Percentiles rank a stretch among this genome's conserved stretches.
Evolutionary conservation across 2,113 vertebrate genomes (phyloP).

Genomic region (Loxodonta africana): DNA sequence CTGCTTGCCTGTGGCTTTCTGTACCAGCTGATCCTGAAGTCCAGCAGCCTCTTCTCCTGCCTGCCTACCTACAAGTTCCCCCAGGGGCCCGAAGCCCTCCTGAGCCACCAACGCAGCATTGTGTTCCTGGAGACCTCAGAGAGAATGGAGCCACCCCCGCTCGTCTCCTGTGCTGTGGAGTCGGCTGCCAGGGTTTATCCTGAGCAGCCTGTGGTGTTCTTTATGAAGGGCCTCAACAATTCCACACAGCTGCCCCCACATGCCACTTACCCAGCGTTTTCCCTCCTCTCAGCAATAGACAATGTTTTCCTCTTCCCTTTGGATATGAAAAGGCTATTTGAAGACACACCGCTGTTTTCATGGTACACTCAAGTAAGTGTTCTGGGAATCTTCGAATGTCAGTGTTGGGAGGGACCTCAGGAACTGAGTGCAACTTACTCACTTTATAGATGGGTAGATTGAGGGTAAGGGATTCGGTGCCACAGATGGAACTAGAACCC

Average conservation of each 20-base stretch:
- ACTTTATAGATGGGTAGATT: not conserved
- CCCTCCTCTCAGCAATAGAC: constrained; percentile 86
- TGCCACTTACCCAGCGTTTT: constrained; percentile 80
- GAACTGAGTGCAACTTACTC: not conserved
- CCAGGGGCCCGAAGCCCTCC: constrained; percentile 80
- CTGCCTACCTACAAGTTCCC: constrained; percentile 76
- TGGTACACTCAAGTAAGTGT: constrained; percentile 87
- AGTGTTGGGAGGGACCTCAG: not conserved
- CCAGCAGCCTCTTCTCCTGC: constrained; percentile 83
- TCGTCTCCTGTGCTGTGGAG: constrained; percentile 89
- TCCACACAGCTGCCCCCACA: constrained; percentile 53
- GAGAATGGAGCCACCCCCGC: constrained; percentile 78
- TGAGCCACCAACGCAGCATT: constrained; percentile 83
- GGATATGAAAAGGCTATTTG: constrained; percentile 87
- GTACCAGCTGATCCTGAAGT: constrained; percentile 85
- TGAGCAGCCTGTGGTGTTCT: constrained; percentile 84
- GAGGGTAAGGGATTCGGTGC: not conserved
- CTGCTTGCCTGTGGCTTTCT: constrained; percentile 85
- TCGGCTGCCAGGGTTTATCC: constrained; percentile 88
- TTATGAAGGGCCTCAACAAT: constrained; percentile 88
- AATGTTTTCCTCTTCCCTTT: constrained; percentile 90
- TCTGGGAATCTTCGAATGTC: not conserved
- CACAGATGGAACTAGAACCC: not conserved
- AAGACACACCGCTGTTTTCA: constrained; percentile 87
- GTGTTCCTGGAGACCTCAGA: constrained; percentile 90